Conservation (phyloP, 2,888 invertebrate species). For the Ptilodon capucinus region DNA sequence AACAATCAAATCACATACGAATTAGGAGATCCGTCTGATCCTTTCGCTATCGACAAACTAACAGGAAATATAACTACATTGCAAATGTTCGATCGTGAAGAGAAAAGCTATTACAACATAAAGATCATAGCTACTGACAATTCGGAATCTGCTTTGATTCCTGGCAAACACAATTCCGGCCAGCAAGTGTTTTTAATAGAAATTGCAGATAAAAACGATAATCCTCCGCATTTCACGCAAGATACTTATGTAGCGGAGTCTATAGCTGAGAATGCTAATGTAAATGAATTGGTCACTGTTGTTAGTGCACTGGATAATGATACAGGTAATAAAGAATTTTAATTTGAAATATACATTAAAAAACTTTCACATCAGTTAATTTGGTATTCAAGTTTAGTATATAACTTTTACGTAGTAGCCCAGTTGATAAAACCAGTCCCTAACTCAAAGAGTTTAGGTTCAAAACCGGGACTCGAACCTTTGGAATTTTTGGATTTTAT, state of each 20-base stretch:
- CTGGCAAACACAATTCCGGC: conserved; percentile 87
- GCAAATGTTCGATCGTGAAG: conserved; percentile 93
- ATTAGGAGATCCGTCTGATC: conserved; percentile 85
- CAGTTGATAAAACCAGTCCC: no score
- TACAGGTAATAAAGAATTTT: no score
- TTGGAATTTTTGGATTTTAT: no score
- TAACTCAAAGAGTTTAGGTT: no score
- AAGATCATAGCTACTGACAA: conserved; percentile 96
- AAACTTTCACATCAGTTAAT: no score
- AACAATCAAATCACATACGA: conserved; percentile 93
- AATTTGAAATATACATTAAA: no score
- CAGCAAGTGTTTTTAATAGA: conserved; percentile 94
- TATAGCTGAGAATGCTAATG: conserved; percentile 92
- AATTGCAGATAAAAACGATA: conserved; percentile 98
- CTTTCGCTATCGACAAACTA: conserved; percentile 91
- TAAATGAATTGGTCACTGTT: conserved; percentile 91
- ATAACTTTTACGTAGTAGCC: no score
- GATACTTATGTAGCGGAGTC: conserved; percentile 87
- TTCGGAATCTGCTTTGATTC: conserved; percentile 89
- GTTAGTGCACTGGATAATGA: conserved; percentile 95
- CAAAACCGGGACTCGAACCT: no score
- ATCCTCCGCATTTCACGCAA: conserved; percentile 94
- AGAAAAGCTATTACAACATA: conserved; percentile 92
- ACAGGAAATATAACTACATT: conserved; percentile 95
- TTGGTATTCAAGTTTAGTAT: no score